These are phyloP conservation scores for Apocrypta bakeri DNA, from an alignment of 1,140 invertebrate genomes.

Conservation along the genomic window DNA sequence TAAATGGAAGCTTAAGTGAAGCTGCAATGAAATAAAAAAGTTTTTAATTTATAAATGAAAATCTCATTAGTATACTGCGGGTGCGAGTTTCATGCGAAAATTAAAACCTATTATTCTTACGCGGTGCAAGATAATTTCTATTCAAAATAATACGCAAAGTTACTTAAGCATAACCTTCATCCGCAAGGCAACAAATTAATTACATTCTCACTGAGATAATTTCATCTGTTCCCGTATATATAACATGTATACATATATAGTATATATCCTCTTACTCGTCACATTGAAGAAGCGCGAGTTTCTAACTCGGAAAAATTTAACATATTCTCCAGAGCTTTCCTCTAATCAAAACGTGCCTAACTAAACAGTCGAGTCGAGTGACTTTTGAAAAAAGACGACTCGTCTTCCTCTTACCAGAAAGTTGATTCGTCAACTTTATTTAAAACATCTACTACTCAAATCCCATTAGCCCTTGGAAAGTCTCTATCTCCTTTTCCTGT, in stretches of 20 bases:
- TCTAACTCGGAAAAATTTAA: no score
- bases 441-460: slow-evolving; percentile 13
- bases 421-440: slow-evolving; percentile 27
- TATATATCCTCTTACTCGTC: no score
- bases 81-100: background rate
- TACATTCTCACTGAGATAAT: background rate
- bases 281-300: no score
- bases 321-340: no score
- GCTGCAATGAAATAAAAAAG: background rate
- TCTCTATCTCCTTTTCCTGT: background rate
- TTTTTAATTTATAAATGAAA: slow-evolving; percentile 4
- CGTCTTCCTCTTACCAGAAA: background rate
- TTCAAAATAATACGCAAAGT: background rate
- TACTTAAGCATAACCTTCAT: background rate
- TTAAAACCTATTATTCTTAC: background rate
- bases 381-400: background rate
- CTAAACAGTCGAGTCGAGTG: background rate
- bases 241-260: no score
- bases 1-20: background rate
- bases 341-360: background rate
- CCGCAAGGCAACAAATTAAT: background rate
- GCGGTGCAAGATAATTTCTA: background rate
- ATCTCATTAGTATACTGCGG: background rate
- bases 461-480: slow-evolving; percentile 13
- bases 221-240: background rate